Evolutionary conservation across 2,797 vertebrate species (phyloP), one percentile per base, ranked within the genome.

Genomic region (Hozukius guyotensis): DNA sequence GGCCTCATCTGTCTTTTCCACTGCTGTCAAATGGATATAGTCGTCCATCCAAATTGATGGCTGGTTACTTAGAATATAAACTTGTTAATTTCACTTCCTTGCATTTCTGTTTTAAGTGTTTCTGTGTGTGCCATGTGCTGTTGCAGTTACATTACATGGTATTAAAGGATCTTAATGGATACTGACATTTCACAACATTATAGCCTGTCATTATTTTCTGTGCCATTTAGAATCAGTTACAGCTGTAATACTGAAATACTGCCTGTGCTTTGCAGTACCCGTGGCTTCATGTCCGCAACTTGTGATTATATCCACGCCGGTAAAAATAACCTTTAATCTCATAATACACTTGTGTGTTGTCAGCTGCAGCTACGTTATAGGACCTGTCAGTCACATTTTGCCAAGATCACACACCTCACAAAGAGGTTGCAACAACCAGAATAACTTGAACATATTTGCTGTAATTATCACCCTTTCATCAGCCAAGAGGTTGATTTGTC

Each of bases 321-420:
- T 95, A 95, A 94, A 95, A 95, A 95, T 95, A 95, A 93, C 89
- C 87, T 91, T 92, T 94, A 96, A 96, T 95, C 95, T 94, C 85
- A 93, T 96, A 93, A 94, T 95, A 91, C 91, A 89, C 85, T 91
- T 80, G 81, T 87, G 88, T 90, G 91, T 91, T 88, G 88, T 90
- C 81, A 89, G 89, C 82, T 85, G 79, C 68, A 74, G 84, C 72
- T 89, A 83, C 85, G 91, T 90, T 89, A 83, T 87, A 78, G 59
- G 78, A 74, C 52, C 73, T 69, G 86, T 78, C 82, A 77, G 84
- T 88, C 77, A 81, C 78, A 89, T 93, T 87, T 87, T 82, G 73
- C 64, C n/a, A 75, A 81, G 71, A 88, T 91, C 76, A 81, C 78
- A 81, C 72, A 84, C 52, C 10, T 77, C 72, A 72, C 60, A 67